Base-by-base conservation (phyloP, 2,113 vertebrate species). In the Siphamia tubifer region DNA sequence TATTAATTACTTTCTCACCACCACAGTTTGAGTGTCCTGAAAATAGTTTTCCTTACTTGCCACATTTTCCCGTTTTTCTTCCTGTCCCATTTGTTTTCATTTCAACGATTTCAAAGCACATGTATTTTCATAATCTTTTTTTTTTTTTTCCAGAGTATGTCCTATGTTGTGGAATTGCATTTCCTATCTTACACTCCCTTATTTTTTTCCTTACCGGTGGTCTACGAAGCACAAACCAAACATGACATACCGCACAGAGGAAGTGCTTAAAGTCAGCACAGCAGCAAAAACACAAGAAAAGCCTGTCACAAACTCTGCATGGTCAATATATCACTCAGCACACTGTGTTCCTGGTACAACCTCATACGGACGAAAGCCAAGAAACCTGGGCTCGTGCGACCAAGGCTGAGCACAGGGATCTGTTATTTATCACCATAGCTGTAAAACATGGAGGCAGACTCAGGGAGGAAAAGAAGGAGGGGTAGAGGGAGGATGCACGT, bases 361-460 rank as follows among this genome's bases (percentile, higher is more conserved):
- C 36, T 15, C 1, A 68, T 77, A 70, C 71, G 72, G 83, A 77
- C 34, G 24, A 56, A 45, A 40, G 65, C 77, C 76, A 86, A 65
- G 39, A 74, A 77, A 58, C 74, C 70, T 43, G 32, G 65, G 67
- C 57, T 66, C 4, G 19, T 47, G 47, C 6, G 4, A 49, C 42
- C 45, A 30, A 60, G 57, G 31, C 60, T 27, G 62, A 73, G 49
- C 68, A 11, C 13, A 27, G n/a, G 72, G 51, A 72, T 74, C 43
- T 75, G 76, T 72, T 83, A 87, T 90, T 89, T 83, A 87, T 88
- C 74, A 67, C 72, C 11, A 17, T 62, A 61, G 62, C 78, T 30
- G 15, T 74, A 78, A 89, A 87, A 58, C 73, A 71, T 11, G 39
- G 74, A 74, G 68, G 77, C 62, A 66, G 83, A 76, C 19, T n/a